Evolutionary conservation across 1,140 invertebrate species (phyloP).

Genomic region (Galleria mellonella): DNA sequence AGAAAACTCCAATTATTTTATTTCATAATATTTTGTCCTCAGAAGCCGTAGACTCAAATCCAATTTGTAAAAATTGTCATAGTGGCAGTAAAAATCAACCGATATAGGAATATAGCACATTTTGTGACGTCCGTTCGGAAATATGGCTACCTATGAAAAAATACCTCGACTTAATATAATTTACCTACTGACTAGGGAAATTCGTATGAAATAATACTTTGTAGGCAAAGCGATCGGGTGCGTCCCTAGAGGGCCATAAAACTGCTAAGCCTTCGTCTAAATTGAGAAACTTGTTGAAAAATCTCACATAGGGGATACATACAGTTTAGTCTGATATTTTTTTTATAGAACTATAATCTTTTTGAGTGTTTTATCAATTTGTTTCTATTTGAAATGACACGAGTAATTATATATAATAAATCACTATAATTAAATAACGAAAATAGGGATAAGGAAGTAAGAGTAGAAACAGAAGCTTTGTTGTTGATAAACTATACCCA

Average conservation of each 20-base stretch:
- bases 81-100: slow-evolving; percentile 23
- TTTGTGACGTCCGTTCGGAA: slow-evolving; percentile 24
- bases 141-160: slow-evolving; percentile 18
- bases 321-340: slow-evolving; percentile 6
- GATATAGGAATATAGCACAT: slow-evolving; percentile 33
- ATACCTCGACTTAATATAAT: slow-evolving; percentile 28
- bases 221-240: slow-evolving; percentile 54
- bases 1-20: slow-evolving; percentile 9
- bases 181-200: slow-evolving; percentile 36
- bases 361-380: not conserved
- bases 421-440: too few species aligned
- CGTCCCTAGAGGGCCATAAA: slow-evolving; percentile 46
- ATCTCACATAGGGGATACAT: slow-evolving; percentile 38
- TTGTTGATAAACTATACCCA: too few species aligned
- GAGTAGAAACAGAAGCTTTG: too few species aligned
- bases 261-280: slow-evolving; percentile 55
- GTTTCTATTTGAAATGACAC: not conserved
- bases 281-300: slow-evolving; percentile 66
- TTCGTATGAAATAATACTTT: slow-evolving; percentile 63
- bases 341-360: slow-evolving; percentile 1
- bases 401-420: too few species aligned
- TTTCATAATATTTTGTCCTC: slow-evolving; percentile 22
- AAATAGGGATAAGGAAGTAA: too few species aligned
- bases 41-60: slow-evolving; percentile 18
- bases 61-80: slow-evolving; percentile 39